Percentiles rank a stretch among this genome's conserved stretches.
Conservation (phyloP, 35 echinoderm and acorn worm genomes). For the Lytechinus variegatus region DNA sequence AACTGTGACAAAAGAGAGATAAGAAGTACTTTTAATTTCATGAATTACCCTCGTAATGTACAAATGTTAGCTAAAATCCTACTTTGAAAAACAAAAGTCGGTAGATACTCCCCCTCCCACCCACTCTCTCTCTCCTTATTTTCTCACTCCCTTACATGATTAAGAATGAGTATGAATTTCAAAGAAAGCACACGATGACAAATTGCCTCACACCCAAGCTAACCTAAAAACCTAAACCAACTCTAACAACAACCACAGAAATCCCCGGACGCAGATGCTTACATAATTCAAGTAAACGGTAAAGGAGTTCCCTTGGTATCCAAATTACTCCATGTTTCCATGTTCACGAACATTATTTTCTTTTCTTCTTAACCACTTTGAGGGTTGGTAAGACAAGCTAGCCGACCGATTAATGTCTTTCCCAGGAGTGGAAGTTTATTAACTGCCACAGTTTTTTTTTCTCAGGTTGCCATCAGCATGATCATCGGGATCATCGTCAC, state of each 20-base stretch:
- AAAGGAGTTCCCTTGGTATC: not conserved
- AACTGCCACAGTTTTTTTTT: not conserved
- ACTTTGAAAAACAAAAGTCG: too few species aligned
- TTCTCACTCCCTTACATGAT: not conserved
- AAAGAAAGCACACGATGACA: not conserved
- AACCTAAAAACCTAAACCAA: not conserved
- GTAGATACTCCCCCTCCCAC: too few species aligned
- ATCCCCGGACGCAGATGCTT: not conserved
- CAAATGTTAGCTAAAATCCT: too few species aligned
- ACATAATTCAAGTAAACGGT: not conserved
- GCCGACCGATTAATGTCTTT: not conserved
- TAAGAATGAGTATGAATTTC: not conserved
- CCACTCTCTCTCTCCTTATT: too few species aligned
- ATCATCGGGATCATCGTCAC: not conserved
- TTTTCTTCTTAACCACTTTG: conserved; percentile 34
- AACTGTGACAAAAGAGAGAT: too few species aligned
- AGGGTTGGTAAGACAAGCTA: not conserved
- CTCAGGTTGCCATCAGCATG: too few species aligned
- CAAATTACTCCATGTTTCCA: not conserved
- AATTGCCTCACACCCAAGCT: not conserved
- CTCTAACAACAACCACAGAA: not conserved
- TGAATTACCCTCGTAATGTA: too few species aligned
- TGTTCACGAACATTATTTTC: not conserved
- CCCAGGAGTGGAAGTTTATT: not conserved
- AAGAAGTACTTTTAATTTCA: too few species aligned